Evolutionary conservation across 2,113 vertebrate species (phyloP).

Genomic region (Argyrosomus japonicus): DNA sequence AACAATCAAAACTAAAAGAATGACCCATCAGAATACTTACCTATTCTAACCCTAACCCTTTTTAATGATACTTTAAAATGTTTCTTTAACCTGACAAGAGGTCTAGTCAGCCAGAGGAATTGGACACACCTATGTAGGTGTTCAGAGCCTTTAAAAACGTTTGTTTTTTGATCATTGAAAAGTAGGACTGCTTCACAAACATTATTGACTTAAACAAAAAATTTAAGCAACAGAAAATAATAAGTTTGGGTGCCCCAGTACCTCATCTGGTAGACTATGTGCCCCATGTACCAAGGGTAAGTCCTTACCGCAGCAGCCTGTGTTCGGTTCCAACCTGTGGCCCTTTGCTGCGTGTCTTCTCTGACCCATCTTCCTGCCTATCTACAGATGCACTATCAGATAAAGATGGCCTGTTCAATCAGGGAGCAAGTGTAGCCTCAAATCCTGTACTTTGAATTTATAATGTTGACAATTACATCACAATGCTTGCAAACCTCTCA

Average conservation of each 20-base stretch:
- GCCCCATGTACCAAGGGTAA: too few species aligned
- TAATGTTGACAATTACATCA: not conserved
- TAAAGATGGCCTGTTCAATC: not conserved
- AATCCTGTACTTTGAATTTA: not conserved
- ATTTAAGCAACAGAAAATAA: not conserved
- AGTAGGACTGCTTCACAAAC: not conserved
- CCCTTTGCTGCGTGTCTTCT: too few species aligned
- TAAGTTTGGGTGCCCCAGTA: too few species aligned
- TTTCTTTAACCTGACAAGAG: not conserved
- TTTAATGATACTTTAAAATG: not conserved
- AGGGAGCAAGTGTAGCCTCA: not conserved
- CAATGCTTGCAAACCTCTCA: not conserved
- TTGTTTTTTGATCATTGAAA: not conserved
- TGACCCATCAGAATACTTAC: not conserved
- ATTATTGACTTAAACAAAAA: not conserved
- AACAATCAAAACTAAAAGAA: not conserved
- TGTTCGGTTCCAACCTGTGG: too few species aligned
- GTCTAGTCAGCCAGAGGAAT: too few species aligned
- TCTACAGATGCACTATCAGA: too few species aligned
- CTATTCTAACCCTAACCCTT: not conserved
- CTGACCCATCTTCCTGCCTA: too few species aligned
- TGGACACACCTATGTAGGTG: not conserved
- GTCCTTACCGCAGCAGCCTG: too few species aligned
- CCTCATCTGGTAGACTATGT: too few species aligned
- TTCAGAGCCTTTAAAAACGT: not conserved